Base-by-base conservation (phyloP, 2,888 invertebrate species). In the Cordilura impudica region DNA sequence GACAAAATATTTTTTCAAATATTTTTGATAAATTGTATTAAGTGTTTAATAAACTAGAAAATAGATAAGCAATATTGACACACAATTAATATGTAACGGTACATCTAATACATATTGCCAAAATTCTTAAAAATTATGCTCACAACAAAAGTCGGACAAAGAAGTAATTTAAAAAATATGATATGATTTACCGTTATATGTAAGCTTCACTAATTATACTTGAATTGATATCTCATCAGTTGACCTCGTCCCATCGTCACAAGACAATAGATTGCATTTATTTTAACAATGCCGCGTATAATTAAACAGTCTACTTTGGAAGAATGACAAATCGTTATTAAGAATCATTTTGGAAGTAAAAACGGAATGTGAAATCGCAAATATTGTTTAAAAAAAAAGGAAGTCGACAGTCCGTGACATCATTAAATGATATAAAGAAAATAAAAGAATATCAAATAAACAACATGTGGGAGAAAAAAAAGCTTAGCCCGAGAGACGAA, bases 141-240 rank as follows among this genome's bases (percentile, higher is more conserved):
- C 51, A 53, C 51, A 8, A 12, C 26, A 26, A 26, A 53, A 26
- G 51, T 53, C 51, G 51, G 51, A 26, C 51, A 53, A 53, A 53
- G 51, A 10, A 26, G 26, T 14, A 47, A 7, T 47, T 4, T 16
- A 4, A 47, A 18, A 18, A 47, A 47, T 16, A 4, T 16, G 26
- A 26, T 26, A 4, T 26, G 6, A 26, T 4, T 26, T 26, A 26
- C 26, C 26, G 26, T 26, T 26, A 47, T 18, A 16, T 47, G 18
- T 49, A 12, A 49, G 49, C 19, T 19, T 21, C 49, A 19, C n/a
- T 45, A 6, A 45, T 14, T 45, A 14, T 45, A 16, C 14, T 45
- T 45, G 45, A 4, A 45, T 45, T 45, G 45, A 18, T 14, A 16
- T 3, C n/a, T 45, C 45, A 45, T 45, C 45, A 45, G 45, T 14